These are phyloP conservation scores for Eucidaris tribuloides DNA, from an alignment of 35 echinoderm and acorn worm species.

Conservation along the genomic window DNA sequence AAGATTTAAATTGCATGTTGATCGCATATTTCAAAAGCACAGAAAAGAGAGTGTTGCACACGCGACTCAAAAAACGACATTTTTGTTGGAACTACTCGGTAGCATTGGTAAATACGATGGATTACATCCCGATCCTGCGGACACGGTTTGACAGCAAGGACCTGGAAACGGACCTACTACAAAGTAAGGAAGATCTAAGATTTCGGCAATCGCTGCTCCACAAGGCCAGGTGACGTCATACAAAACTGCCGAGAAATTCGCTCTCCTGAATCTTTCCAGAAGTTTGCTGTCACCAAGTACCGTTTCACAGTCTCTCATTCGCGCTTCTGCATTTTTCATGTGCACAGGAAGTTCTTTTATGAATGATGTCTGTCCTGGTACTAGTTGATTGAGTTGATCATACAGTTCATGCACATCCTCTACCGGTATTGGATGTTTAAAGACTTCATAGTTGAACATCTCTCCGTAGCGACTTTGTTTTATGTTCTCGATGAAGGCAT, in stretches of 20 bases:
- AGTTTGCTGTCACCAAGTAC: neutral
- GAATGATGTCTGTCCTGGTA: too few species aligned
- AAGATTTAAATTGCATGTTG: too few species aligned
- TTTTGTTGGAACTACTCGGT: too few species aligned
- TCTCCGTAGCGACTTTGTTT: neutral
- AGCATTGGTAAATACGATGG: neutral
- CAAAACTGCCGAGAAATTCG: conserved; percentile 4
- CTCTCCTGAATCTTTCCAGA: neutral
- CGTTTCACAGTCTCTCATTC: neutral
- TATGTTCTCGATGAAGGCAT: neutral
- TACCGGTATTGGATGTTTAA: neutral
- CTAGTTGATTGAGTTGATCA: neutral
- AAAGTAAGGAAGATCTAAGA: neutral
- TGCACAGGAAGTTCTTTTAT: too few species aligned
- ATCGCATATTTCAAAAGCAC: too few species aligned
- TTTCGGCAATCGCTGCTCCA: neutral
- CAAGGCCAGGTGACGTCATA: neutral
- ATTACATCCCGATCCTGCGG: neutral
- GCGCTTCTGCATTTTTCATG: too few species aligned
- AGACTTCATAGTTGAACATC: conserved; percentile 17
- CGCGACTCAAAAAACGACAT: too few species aligned
- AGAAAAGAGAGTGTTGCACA: too few species aligned
- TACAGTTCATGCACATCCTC: neutral
- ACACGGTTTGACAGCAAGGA: neutral
- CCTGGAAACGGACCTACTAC: neutral